These are phyloP conservation scores for Chondrosia reniformis DNA, from an alignment of 37 sponge, comb jelly and placozoan genomes.

Conservation along the genomic window DNA sequence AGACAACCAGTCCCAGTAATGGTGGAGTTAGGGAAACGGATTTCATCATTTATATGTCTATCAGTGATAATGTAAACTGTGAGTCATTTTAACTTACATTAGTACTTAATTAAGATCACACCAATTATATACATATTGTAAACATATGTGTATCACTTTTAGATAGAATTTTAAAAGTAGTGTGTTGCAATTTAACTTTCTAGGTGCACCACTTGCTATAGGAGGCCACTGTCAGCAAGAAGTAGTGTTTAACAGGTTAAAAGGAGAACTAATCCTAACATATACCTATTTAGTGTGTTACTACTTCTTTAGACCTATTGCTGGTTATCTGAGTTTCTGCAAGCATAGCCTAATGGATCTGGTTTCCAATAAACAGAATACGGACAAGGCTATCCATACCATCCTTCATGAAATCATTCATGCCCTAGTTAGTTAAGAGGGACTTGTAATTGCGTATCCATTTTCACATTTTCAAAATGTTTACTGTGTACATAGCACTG, in stretches of 20 bases:
- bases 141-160: too few species aligned
- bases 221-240: conserved; percentile 56
- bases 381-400: not conserved
- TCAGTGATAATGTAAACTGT: not conserved
- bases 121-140: too few species aligned
- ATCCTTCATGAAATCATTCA: conserved; percentile 45
- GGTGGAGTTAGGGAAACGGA: conserved; percentile 1
- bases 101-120: too few species aligned
- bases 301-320: conserved; percentile 25
- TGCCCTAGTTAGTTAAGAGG: conserved; percentile 38
- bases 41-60: conserved; percentile 46
- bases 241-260: conserved; percentile 27
- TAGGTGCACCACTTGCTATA: too few species aligned
- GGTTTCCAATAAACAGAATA: not conserved
- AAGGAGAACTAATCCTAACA: too few species aligned
- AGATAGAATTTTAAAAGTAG: too few species aligned
- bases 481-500: too few species aligned
- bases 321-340: conserved; percentile 55
- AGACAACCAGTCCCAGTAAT: not conserved
- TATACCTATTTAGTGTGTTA: not conserved
- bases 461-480: too few species aligned
- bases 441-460: too few species aligned
- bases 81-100: too few species aligned
- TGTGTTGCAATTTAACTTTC: too few species aligned
- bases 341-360: not conserved